Conservation (phyloP, 2,888 invertebrate genomes). For the Leucozona laternaria region DNA sequence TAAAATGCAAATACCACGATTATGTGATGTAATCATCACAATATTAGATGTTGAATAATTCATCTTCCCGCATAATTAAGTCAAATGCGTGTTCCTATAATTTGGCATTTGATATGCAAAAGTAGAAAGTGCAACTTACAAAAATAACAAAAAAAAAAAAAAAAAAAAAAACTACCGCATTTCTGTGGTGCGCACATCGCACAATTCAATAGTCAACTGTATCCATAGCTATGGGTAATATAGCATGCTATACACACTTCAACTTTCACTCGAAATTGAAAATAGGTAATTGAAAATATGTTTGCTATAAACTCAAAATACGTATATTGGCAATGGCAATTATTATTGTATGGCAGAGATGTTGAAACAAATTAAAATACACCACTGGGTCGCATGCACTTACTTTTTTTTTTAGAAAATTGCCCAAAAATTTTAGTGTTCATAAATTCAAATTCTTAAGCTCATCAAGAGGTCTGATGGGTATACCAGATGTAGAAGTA, state of each 20-base stretch:
- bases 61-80: conserved; percentile 44
- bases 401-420: background rate
- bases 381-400: background rate
- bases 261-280: conserved; percentile 69
- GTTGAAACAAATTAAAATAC: background rate
- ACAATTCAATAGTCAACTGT: conserved; percentile 8
- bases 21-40: conserved; percentile 50
- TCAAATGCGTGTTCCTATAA: conserved; percentile 64
- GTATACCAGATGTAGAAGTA: too few species aligned
- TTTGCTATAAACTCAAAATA: conserved; percentile 13
- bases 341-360: conserved; percentile 11
- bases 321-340: conserved; percentile 23
- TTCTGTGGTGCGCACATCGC: conserved; percentile 38
- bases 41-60: conserved; percentile 58
- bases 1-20: background rate
- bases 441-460: too few species aligned
- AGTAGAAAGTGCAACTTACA: conserved; percentile 68
- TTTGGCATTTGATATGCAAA: conserved; percentile 72
- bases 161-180: conserved; percentile 36
- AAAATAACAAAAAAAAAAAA: background rate
- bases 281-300: conserved; percentile 44
- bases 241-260: background rate
- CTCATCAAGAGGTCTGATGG: too few species aligned
- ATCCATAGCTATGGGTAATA: background rate
- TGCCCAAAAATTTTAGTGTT: too few species aligned